phyloP scores from a whole-genome alignment of 2,797 vertebrate species.

The Neosilurus mollespiculum region DNA sequence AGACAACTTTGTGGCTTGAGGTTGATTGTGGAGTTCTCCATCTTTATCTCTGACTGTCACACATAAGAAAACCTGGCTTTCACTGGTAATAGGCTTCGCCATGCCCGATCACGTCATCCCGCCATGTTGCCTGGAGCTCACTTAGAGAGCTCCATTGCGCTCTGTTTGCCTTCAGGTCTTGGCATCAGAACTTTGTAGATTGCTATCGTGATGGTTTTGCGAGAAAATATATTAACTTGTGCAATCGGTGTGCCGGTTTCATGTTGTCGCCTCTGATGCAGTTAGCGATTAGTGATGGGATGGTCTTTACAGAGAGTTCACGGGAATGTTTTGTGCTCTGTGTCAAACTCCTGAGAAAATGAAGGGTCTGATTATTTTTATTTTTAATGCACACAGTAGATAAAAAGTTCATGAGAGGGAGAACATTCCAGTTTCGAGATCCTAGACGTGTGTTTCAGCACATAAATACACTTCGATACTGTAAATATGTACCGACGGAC shows the following conservation, averaged over 20 bases:
- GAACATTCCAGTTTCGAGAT: background rate
- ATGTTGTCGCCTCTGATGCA: slow-evolving; percentile 33
- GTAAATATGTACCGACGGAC: background rate
- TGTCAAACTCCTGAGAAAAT: background rate
- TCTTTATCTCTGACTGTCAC: slow-evolving; percentile 50
- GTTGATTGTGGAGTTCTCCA: slow-evolving; percentile 58
- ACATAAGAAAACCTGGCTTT: slow-evolving; percentile 34
- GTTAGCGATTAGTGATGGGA: slow-evolving; percentile 8
- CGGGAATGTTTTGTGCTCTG: slow-evolving; percentile 22
- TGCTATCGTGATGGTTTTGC: slow-evolving; percentile 12
- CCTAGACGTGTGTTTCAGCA: background rate
- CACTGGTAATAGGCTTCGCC: background rate
- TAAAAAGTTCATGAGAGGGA: background rate
- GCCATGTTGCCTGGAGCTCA: slow-evolving; percentile 19
- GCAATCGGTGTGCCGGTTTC: slow-evolving; percentile 19
- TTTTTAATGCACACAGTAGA: background rate
- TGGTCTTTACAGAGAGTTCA: slow-evolving; percentile 35
- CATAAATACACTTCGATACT: background rate
- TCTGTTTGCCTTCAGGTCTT: slow-evolving; percentile 29
- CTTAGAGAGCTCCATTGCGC: slow-evolving; percentile 41
- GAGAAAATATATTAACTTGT: slow-evolving; percentile 11
- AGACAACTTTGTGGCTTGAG: slow-evolving; percentile 59
- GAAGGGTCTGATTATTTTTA: background rate
- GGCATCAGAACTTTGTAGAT: slow-evolving; percentile 18
- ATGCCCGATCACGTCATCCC: slow-evolving; percentile 19